phyloP scores from a whole-genome alignment of 2,888 invertebrate species.

The Cryptocheilus praepositus region DNA sequence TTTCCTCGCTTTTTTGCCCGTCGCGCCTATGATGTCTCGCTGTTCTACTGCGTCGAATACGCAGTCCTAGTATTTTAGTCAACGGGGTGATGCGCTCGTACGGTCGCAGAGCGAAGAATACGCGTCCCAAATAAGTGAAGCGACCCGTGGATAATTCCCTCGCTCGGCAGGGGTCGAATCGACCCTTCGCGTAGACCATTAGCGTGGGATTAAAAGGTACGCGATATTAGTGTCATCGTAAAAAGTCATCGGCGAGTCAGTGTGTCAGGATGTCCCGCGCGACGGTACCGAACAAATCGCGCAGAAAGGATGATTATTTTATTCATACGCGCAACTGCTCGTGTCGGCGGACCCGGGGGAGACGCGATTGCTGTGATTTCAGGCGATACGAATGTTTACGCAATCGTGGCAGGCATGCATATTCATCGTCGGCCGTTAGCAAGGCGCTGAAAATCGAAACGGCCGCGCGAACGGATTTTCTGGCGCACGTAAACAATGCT shows the following conservation, averaged over 20 bases:
- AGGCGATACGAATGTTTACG: constrained; percentile 4
- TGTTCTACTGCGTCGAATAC: no score
- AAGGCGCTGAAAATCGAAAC: constrained; percentile 10
- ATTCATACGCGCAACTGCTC: constrained; percentile 47
- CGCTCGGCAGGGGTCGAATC: no score
- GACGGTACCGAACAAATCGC: constrained; percentile 43
- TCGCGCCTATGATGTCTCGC: no score
- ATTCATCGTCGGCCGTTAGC: constrained; percentile 12
- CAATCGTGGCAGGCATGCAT: constrained; percentile 18
- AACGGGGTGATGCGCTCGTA: neutral
- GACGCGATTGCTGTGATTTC: neutral
- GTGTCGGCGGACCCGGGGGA: constrained; percentile 34
- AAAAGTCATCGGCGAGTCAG: no score
- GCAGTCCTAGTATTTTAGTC: no score
- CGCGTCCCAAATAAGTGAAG: neutral
- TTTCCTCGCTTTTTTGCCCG: no score
- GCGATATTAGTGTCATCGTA: no score
- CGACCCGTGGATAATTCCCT: no score
- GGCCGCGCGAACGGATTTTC: no score
- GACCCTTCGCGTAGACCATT: no score
- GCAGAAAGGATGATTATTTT: constrained; percentile 57
- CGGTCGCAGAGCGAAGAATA: neutral
- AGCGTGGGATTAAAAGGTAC: no score
- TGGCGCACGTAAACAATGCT: neutral
- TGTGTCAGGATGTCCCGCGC: neutral